phyloP scores from a whole-genome alignment of 2,888 invertebrate species.

The Laspeyria flexula region DNA sequence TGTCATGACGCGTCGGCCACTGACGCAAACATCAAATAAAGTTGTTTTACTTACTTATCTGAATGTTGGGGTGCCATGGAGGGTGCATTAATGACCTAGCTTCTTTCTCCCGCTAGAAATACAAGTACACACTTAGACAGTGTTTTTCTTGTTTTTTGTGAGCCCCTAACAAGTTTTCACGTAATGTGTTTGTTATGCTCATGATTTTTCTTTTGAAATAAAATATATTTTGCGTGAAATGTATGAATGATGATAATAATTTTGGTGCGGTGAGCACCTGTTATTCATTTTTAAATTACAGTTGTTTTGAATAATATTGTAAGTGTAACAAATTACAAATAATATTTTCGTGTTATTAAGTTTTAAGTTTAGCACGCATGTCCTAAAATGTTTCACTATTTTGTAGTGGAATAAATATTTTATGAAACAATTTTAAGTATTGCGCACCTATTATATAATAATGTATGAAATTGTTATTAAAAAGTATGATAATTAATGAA shows the following conservation, averaged over 20 bases:
- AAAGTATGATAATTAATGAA: too few species aligned
- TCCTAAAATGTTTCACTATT: too few species aligned
- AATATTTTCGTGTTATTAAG: conserved; percentile 2
- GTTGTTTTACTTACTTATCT: conserved; percentile 84
- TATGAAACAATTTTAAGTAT: too few species aligned
- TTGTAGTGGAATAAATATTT: too few species aligned
- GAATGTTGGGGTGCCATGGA: conserved; percentile 51
- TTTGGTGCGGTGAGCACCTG: conserved; percentile 18
- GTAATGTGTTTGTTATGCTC: conserved; percentile 67
- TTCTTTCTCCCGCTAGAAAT: conserved; percentile 45
- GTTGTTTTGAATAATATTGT: conserved; percentile 10
- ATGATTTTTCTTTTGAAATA: conserved; percentile 37
- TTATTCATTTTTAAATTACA: conserved; percentile 22
- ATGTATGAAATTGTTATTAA: too few species aligned
- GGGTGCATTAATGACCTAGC: conserved; percentile 82
- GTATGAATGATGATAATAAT: conserved; percentile 26
- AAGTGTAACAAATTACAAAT: conserved; percentile 1
- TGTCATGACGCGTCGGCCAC: conserved; percentile 64
- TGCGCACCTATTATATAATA: too few species aligned
- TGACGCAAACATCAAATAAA: conserved; percentile 82
- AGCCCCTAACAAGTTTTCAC: conserved; percentile 59
- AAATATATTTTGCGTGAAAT: conserved; percentile 27
- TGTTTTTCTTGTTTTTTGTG: conserved; percentile 59
- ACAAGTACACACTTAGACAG: conserved; percentile 50
- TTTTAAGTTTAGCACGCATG: conserved; percentile 5